Evolutionary conservation across 2,888 invertebrate species (phyloP).

Genomic region (Amblyjoppa fuscipennis): DNA sequence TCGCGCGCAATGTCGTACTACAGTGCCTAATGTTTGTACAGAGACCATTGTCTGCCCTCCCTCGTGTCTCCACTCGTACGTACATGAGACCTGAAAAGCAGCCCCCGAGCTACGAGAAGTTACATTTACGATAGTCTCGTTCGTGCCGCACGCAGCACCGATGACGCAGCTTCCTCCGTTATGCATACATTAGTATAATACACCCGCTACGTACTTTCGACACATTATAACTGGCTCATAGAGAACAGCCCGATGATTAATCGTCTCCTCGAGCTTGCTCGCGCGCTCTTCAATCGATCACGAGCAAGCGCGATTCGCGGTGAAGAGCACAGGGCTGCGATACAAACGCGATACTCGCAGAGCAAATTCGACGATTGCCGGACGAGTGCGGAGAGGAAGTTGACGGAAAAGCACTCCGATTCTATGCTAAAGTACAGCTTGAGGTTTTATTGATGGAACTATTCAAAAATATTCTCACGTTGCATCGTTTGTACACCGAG

Average conservation of each 20-base stretch:
- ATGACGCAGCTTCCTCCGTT: constrained; percentile 39
- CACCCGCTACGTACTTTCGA: constrained; percentile 20
- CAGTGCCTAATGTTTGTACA: constrained; percentile 48
- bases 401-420: too few relatives aligned
- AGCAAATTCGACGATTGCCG: constrained; percentile 14
- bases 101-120: constrained; percentile 45
- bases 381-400: background rate
- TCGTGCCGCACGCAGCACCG: constrained; percentile 18
- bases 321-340: background rate
- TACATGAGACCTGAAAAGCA: constrained; percentile 40
- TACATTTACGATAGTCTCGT: constrained; percentile 46
- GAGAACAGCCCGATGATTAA: constrained; percentile 23
- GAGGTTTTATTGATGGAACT: too few relatives aligned
- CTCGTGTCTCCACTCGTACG: constrained; percentile 13
- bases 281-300: constrained; percentile 21
- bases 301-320: constrained; percentile 3
- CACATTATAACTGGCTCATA: constrained; percentile 28
- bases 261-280: background rate
- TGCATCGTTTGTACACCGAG: too few relatives aligned
- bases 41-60: constrained; percentile 47
- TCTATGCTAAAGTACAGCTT: too few relatives aligned
- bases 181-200: background rate
- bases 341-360: constrained; percentile 15
- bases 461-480: too few relatives aligned
- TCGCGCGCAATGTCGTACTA: constrained; percentile 24